These are phyloP conservation scores for Orcinus orca DNA, from an alignment of 2,113 vertebrate genomes.

Conservation along the genomic window DNA sequence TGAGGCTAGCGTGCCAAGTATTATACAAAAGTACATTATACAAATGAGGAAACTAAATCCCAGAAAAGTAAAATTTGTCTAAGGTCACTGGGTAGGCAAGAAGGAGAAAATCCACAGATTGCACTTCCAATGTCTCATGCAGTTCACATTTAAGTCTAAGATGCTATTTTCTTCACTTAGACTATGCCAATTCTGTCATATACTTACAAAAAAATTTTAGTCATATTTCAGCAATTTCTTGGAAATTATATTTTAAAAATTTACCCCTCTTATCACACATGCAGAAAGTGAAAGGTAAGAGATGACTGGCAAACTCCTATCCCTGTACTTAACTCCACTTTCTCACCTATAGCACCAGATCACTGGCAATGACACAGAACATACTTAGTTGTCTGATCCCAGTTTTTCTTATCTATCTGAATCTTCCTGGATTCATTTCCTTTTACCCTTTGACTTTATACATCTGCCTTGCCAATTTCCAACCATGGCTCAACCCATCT, in stretches of 20 bases:
- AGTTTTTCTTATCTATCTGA: background rate
- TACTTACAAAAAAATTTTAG: background rate
- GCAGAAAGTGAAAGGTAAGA: background rate
- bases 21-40: background rate
- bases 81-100: background rate
- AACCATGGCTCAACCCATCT: background rate
- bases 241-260: background rate
- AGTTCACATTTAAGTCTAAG: background rate
- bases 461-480: background rate
- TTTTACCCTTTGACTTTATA: background rate
- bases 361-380: background rate
- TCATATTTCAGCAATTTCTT: background rate
- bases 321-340: background rate
- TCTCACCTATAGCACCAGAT: background rate
- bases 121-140: background rate
- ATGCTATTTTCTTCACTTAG: background rate
- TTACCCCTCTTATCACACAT: background rate
- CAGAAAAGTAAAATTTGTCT: background rate
- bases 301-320: background rate
- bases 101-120: background rate
- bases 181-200: background rate
- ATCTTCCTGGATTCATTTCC: background rate
- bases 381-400: background rate
- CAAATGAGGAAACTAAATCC: background rate
- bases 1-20: background rate